Evolutionary conservation across 2,888 invertebrate species (phyloP).

Genomic region (Trachelus tabidus): DNA sequence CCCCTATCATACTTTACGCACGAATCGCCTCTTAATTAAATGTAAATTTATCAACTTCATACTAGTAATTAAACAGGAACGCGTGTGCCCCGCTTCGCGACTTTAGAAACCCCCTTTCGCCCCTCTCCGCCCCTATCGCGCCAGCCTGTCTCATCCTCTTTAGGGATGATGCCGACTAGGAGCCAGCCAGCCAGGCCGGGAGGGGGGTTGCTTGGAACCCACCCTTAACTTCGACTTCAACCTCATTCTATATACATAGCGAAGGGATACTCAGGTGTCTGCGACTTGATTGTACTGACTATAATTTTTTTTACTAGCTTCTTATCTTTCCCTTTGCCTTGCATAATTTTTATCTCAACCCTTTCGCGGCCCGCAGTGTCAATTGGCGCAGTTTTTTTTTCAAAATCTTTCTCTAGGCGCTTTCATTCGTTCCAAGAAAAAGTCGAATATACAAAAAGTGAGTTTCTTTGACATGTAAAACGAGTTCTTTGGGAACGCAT

Average conservation of each 20-base stretch:
- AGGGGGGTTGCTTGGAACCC: neutral
- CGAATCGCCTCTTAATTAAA: conserved; percentile 4
- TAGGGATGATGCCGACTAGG: neutral
- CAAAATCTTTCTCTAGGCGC: neutral
- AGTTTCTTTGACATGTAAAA: neutral
- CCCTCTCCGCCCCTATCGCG: neutral
- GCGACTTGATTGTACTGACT: neutral
- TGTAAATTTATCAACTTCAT: conserved; percentile 9
- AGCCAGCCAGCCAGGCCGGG: neutral
- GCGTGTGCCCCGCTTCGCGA: neutral
- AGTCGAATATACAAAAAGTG: neutral
- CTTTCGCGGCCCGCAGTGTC: neutral
- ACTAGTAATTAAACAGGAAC: conserved; percentile 3
- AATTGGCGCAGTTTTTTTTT: neutral
- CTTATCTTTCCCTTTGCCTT: neutral
- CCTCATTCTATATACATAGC: neutral
- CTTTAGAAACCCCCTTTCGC: neutral
- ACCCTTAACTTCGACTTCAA: neutral
- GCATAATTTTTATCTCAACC: neutral
- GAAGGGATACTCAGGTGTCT: neutral
- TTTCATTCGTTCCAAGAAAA: neutral
- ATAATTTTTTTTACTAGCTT: neutral
- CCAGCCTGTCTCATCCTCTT: neutral
- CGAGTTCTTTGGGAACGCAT: neutral
- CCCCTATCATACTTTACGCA: neutral